Conservation (phyloP, 2,113 vertebrate genomes). For the Cynocephalus volans region DNA sequence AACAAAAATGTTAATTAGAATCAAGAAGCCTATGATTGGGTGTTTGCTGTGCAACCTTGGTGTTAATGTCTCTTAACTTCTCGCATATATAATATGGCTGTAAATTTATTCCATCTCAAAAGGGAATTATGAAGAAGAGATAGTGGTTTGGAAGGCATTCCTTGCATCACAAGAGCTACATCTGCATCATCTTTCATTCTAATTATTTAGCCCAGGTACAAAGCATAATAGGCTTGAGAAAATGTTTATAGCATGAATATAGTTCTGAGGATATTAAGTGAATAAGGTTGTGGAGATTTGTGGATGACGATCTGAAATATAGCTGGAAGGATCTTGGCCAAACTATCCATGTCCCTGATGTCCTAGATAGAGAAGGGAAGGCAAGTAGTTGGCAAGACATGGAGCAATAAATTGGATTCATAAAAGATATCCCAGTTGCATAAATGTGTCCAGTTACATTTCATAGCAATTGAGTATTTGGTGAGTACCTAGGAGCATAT, state of each 20-base stretch:
- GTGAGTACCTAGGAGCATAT: neutral
- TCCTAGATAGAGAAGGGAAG: neutral
- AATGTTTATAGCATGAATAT: neutral
- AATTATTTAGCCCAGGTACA: neutral
- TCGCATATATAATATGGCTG: neutral
- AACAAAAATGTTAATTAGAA: neutral
- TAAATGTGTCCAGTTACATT: conserved; percentile 18
- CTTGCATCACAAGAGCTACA: neutral
- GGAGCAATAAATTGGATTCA: neutral
- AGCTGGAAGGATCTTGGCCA: neutral
- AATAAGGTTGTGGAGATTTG: neutral
- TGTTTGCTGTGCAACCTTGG: neutral
- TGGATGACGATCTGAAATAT: neutral
- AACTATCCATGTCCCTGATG: neutral
- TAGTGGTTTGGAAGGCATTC: neutral
- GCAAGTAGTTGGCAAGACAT: neutral
- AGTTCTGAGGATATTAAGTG: neutral
- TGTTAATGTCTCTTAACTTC: neutral
- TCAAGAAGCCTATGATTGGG: neutral
- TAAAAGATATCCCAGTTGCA: neutral
- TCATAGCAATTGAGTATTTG: neutral
- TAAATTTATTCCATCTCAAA: neutral
- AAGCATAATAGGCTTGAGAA: neutral
- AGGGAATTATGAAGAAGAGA: neutral
- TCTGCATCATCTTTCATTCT: neutral